Evolutionary conservation across 2,113 vertebrate genomes (phyloP).

Genomic region (Podiceps cristatus): DNA sequence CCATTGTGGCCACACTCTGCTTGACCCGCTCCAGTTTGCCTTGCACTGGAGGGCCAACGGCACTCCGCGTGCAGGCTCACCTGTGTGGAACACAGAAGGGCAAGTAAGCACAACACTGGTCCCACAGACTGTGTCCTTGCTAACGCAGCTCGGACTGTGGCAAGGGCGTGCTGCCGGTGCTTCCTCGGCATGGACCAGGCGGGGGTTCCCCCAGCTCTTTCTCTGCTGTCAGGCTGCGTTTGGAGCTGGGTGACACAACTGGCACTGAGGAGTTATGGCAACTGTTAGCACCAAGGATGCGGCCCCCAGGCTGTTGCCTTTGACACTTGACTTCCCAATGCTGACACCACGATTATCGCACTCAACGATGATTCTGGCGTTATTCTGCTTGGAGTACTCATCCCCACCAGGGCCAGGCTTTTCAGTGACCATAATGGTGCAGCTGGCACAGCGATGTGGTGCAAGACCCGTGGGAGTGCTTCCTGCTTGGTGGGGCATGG

Average conservation of each 20-base stretch:
- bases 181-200: background rate
- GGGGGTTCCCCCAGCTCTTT: background rate
- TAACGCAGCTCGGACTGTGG: rapidly evolving
- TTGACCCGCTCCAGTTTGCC: background rate
- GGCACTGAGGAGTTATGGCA: background rate
- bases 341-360: background rate
- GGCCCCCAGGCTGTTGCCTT: background rate
- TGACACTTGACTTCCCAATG: background rate
- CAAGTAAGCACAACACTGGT: background rate
- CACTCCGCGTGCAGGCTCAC: background rate
- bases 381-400: rapidly evolving
- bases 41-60: background rate
- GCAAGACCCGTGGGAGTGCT: background rate
- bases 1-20: background rate
- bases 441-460: background rate
- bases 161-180: background rate
- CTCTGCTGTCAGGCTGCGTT: background rate
- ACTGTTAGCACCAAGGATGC: background rate
- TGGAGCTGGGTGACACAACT: background rate
- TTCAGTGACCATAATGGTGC: background rate
- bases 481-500: background rate
- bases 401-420: background rate
- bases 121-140: background rate
- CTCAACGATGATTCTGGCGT: rapidly evolving
- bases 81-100: background rate